Base-by-base conservation (phyloP, 2,888 invertebrate species). In the Tachina grossa region DNA sequence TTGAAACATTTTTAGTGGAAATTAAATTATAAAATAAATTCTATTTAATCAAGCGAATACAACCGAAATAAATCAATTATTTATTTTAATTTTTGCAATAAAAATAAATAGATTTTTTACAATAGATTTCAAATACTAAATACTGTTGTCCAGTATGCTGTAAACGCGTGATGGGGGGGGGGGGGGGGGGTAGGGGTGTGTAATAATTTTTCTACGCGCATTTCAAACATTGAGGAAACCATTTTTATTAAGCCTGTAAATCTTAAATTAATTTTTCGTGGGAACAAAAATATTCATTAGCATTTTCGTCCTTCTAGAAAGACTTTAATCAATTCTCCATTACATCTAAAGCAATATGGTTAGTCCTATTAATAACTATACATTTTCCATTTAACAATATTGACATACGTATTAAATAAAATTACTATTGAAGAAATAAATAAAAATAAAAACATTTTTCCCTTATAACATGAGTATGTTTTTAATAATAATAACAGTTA, bases 351-450 rank as follows among this genome's bases (percentile, higher is more conserved):
- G 13, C 74, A 76, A 65, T 76, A 65, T 65, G 65, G 43, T 22
- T 13, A 39, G 16, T 55, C 9, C 65, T 47, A 47, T 65, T 19
- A 19, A 63, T 63, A 63, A 53, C 19, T 76, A 39, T 14, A 13
- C 31, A 31, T 16, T 53, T 45, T 53, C 53, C 31, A 31, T 63
- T 47, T 16, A 65, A 47, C 45, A 14, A 43, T 31, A 45, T 66
- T 57, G 19, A 65, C 22, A 63, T 63, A 65, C 22, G 51, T 63
- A 51, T 66, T 45, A 76, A 76, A 65, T 22, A 1, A 45, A 45
- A 65, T 75, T 51, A 0, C 43, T 55, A 53, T 65, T 41, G 31
- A 31, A 31, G 6, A 31, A 31, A 31, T 31, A 31, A 31, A 31
- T 31, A 10, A 74, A 51, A 51, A 19, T 31, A 39, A 14, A 13